A percentile compares a stretch with the other conserved stretches of the same genome.
phyloP scores from a whole-genome alignment of 1,140 invertebrate genomes.

The Diachasmimorpha longicaudata region DNA sequence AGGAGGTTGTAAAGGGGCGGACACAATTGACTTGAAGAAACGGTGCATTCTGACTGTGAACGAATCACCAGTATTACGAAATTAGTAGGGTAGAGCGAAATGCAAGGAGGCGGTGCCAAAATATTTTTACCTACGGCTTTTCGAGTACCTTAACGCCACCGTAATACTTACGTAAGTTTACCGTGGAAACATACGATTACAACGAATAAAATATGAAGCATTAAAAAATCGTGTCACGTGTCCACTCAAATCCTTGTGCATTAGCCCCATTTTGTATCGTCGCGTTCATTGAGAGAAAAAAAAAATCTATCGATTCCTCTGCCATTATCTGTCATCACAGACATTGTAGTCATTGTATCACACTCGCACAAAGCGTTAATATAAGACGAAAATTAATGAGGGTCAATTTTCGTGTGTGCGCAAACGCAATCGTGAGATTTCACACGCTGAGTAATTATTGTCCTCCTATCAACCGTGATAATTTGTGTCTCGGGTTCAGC shows the following conservation, averaged over 20 bases:
- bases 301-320: neutral
- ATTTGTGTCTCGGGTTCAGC: neutral
- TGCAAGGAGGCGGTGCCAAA: constrained; percentile 35
- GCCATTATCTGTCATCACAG: neutral
- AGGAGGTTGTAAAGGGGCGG: constrained; percentile 16
- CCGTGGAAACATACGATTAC: neutral
- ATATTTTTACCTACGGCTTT: constrained; percentile 31
- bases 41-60: neutral
- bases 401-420: neutral
- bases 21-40: constrained; percentile 10
- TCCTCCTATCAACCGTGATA: neutral
- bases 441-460: constrained; percentile 9
- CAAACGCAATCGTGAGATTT: neutral
- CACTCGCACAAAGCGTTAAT: neutral
- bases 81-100: constrained; percentile 14
- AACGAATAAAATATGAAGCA: no score
- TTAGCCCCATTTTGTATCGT: neutral
- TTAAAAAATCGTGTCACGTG: no score
- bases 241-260: neutral
- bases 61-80: constrained; percentile 34
- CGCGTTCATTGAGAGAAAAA: neutral
- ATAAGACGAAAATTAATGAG: neutral
- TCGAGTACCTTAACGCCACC: neutral
- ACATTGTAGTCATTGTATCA: neutral
- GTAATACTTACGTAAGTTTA: neutral